Conservation (phyloP, 2,888 invertebrate genomes). For the Scaeva pyrastri region DNA sequence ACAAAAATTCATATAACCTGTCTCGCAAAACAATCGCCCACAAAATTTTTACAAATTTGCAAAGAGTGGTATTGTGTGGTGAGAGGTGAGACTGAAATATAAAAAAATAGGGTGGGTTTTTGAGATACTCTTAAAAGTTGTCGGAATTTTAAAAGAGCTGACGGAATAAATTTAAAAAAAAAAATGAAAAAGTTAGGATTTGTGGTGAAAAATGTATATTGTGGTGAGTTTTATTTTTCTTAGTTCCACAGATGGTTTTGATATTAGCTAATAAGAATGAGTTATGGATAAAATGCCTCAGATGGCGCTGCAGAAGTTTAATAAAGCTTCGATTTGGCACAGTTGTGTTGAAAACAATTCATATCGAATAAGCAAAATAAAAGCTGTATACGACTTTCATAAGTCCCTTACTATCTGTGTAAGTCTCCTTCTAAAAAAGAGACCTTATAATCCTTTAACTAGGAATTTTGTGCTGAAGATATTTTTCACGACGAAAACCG, state of each 20-base stretch:
- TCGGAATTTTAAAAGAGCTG: background rate
- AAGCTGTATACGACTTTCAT: too few species aligned
- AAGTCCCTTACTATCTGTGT: too few species aligned
- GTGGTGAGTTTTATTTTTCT: too few species aligned
- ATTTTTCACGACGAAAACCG: too few species aligned
- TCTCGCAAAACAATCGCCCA: slow-evolving; percentile 24
- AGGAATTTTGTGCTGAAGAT: too few species aligned
- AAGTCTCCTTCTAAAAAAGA: too few species aligned
- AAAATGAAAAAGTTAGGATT: background rate
- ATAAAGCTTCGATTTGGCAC: background rate
- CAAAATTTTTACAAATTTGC: background rate
- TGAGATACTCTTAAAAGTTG: background rate
- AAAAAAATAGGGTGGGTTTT: slow-evolving; percentile 7
- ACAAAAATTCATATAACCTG: slow-evolving; percentile 5
- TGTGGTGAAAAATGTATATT: slow-evolving; percentile 2
- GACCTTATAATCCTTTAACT: too few species aligned
- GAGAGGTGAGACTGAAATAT: background rate
- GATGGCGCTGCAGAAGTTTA: background rate
- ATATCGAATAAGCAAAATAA: too few species aligned
- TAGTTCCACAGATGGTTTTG: slow-evolving; percentile 8
- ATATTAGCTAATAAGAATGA: background rate
- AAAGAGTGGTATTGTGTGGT: too few species aligned
- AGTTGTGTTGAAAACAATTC: slow-evolving; percentile 11
- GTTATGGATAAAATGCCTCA: background rate
- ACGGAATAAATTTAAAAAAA: background rate